These are phyloP conservation scores for Geotrypetes seraphini DNA, from an alignment of 2,797 vertebrate species.

Conservation along the genomic window DNA sequence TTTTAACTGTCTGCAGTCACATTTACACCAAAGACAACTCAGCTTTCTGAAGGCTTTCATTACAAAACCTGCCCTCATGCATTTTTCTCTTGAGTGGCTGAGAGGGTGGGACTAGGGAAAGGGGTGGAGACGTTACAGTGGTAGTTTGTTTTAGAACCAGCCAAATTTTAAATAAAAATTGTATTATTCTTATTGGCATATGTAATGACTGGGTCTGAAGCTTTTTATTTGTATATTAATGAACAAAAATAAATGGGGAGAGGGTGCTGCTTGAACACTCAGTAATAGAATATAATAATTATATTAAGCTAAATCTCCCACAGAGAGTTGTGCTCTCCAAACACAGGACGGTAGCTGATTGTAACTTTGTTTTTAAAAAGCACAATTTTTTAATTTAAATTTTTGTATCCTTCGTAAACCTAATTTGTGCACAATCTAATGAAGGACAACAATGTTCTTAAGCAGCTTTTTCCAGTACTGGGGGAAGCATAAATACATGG, in stretches of 20 bases:
- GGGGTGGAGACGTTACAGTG: constrained; percentile 30
- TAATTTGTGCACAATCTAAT: constrained; percentile 11
- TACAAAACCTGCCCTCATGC: background rate
- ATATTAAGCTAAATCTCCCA: constrained; percentile 40
- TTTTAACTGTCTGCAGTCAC: constrained; percentile 8
- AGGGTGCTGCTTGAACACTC: constrained; percentile 27
- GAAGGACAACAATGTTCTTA: no score
- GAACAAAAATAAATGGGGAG: constrained; percentile 11
- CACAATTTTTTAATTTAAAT: constrained; percentile 52
- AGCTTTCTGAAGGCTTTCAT: no score
- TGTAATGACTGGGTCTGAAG: background rate
- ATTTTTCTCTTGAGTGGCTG: constrained; percentile 28
- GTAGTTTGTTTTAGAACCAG: constrained; percentile 47
- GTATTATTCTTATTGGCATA: constrained; percentile 25
- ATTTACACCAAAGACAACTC: constrained; percentile 56
- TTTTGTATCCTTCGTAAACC: constrained; percentile 4
- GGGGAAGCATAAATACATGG: constrained; percentile 4
- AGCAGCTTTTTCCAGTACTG: no score
- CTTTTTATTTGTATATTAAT: constrained; percentile 32
- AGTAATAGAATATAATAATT: constrained; percentile 41
- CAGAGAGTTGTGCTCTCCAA: constrained; percentile 40
- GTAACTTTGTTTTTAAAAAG: constrained; percentile 52
- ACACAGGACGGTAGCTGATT: constrained; percentile 55
- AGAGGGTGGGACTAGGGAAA: constrained; percentile 15
- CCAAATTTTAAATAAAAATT: constrained; percentile 42